Evolutionary conservation across 30 jellyfish, hydroid and myxozoan genomes (phyloP).

Genomic region (Hydractinia symbiolongicarpus): DNA sequence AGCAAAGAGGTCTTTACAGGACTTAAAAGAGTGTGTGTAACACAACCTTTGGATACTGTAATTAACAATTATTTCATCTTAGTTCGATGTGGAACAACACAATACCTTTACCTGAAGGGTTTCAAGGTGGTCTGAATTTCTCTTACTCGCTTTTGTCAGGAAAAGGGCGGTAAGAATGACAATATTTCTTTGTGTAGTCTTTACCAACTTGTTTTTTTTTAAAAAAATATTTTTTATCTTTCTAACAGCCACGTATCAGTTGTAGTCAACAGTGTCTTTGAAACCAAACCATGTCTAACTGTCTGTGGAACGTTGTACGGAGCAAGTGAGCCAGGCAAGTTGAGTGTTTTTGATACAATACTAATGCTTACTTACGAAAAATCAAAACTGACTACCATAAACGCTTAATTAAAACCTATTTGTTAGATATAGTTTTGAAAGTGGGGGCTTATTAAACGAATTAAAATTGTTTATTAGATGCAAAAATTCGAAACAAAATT

Average conservation of each 20-base stretch:
- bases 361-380: no score
- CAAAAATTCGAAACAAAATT: no score
- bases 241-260: conserved; percentile 49
- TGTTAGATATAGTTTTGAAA: no score
- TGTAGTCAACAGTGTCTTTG: conserved; percentile 44
- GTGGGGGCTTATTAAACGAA: no score
- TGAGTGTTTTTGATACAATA: neutral
- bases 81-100: conserved; percentile 41
- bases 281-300: conserved; percentile 68
- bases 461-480: no score
- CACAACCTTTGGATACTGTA: no score
- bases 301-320: conserved; percentile 85
- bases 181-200: no score
- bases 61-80: neutral
- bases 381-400: no score
- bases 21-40: no score
- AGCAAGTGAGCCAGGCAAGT: conserved; percentile 80
- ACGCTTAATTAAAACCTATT: no score
- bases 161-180: conserved; percentile 2
- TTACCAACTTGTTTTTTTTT: no score
- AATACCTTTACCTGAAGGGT: conserved; percentile 24
- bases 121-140: conserved; percentile 72
- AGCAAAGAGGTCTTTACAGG: no score
- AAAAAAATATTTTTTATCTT: neutral
- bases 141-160: conserved; percentile 24